These are phyloP conservation scores for Psephotus haematonotus DNA, from an alignment of 2,113 vertebrate genomes.

Conservation along the genomic window DNA sequence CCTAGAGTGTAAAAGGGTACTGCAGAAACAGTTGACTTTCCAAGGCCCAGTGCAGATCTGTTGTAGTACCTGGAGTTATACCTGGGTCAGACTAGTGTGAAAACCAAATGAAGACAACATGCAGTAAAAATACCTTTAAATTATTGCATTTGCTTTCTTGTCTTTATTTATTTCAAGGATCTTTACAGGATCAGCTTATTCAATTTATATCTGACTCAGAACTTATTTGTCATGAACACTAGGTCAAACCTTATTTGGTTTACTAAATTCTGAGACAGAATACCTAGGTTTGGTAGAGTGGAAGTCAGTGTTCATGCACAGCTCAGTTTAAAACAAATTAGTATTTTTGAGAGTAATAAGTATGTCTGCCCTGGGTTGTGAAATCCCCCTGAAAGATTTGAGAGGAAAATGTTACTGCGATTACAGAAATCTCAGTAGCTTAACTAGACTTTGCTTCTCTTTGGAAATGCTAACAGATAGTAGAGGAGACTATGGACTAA, in stretches of 20 bases:
- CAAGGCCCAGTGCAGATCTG: background rate
- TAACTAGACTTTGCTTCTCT: conserved; percentile 1
- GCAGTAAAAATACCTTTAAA: background rate
- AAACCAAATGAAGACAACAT: background rate
- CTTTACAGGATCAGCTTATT: background rate
- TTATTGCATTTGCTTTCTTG: background rate
- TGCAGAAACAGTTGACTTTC: background rate
- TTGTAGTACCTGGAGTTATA: background rate
- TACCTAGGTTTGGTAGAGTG: background rate
- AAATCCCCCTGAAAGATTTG: background rate
- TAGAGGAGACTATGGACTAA: background rate
- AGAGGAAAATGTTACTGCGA: background rate
- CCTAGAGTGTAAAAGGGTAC: background rate
- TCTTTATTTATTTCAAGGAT: background rate
- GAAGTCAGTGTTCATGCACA: background rate
- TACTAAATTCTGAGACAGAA: background rate
- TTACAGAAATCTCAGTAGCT: conserved; percentile 5
- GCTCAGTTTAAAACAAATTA: background rate
- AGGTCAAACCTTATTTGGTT: background rate
- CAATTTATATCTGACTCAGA: background rate
- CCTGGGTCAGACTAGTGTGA: background rate
- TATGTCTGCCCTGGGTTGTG: background rate
- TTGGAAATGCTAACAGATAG: conserved; percentile 4
- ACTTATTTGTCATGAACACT: background rate
- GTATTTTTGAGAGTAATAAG: background rate